phyloP scores from a whole-genome alignment of 2,113 vertebrate genomes.

The Anarhynchus alexandrinus region DNA sequence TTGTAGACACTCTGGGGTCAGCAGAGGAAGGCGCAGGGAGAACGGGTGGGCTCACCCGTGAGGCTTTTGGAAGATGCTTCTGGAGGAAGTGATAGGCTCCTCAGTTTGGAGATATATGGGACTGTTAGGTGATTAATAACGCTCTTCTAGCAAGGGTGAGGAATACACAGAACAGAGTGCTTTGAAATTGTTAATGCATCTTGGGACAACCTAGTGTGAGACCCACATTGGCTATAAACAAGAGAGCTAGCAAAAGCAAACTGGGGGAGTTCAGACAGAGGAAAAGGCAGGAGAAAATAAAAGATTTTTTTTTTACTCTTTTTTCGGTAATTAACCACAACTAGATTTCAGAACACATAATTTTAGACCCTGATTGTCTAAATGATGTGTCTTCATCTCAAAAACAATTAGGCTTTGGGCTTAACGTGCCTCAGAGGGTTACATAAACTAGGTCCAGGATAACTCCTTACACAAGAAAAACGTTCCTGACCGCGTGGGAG shows the following conservation, averaged over 20 bases:
- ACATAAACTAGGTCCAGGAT: neutral
- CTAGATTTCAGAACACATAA: neutral
- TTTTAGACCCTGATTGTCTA: neutral
- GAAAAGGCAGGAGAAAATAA: neutral
- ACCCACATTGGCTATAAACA: neutral
- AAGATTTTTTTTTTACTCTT: neutral
- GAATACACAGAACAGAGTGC: neutral
- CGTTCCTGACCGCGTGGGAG: conserved; percentile 1
- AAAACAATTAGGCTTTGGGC: neutral
- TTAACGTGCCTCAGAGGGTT: neutral
- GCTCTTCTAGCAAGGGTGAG: neutral
- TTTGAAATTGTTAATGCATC: conserved; percentile 40
- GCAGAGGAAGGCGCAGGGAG: neutral
- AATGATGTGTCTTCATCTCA: neutral
- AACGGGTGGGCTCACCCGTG: neutral
- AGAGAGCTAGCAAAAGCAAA: conserved; percentile 4
- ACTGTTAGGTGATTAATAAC: neutral
- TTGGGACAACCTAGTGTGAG: conserved; percentile 5
- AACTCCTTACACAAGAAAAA: conserved; percentile 20
- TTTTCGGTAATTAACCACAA: neutral
- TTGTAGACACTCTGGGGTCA: neutral
- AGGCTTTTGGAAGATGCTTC: neutral
- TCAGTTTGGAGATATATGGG: neutral
- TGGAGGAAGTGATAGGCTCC: neutral
- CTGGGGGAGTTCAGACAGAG: conserved; percentile 15